Base-by-base conservation (phyloP, 2,113 vertebrate species). In the Syngnathoides biaculeatus region DNA sequence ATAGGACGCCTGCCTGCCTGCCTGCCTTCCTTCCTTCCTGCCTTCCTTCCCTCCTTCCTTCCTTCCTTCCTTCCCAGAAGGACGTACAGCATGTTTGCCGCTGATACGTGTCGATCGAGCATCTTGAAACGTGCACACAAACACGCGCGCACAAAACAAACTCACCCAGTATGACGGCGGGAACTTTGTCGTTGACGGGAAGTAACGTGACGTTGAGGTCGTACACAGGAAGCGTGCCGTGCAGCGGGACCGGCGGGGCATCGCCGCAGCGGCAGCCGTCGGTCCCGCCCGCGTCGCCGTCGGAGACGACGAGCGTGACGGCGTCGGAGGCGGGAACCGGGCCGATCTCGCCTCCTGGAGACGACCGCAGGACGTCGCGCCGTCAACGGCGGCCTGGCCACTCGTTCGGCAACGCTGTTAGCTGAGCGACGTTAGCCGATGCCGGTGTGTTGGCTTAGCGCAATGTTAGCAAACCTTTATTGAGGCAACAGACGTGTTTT, bases 341-440 rank as follows among this genome's bases (percentile, higher is more conserved):
- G 19, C 91, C 92, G 43, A 93, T 90, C 84, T 94, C 92, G 17
- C 87, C 91, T 19, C 92, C 73, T 87, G 74, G 15, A 71, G n/a
- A 48, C 47, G 58, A 0, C 59, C 30, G 61, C 5, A 20, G 1
- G 13, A 65, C 14, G 64, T 7, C 8, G 20, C 47, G 1, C 17
- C 15, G 24, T 48, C 43, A 20, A 50, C 12, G 3, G 1, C 14
- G 1, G 12, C 24, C 14, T 14, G 26, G 13, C 4, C 27, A 17
- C 5, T 13, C 0, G 26, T 26, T 15, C 17, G 53, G 13, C 14
- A 24, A 7, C 14, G n/a, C n/a, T n/a, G n/a, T n/a, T n/a, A 2
- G 53, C 24, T 56, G 0, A 8, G 17, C 17, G 1, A 20, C 19
- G 45, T 5, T 47, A 47, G 45, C 13, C 45, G n/a, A n/a, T n/a